A percentile compares a stretch with the other conserved stretches of the same genome.
Evolutionary conservation across 2,113 vertebrate species (phyloP).

Genomic region (Rhabdomys dilectus): DNA sequence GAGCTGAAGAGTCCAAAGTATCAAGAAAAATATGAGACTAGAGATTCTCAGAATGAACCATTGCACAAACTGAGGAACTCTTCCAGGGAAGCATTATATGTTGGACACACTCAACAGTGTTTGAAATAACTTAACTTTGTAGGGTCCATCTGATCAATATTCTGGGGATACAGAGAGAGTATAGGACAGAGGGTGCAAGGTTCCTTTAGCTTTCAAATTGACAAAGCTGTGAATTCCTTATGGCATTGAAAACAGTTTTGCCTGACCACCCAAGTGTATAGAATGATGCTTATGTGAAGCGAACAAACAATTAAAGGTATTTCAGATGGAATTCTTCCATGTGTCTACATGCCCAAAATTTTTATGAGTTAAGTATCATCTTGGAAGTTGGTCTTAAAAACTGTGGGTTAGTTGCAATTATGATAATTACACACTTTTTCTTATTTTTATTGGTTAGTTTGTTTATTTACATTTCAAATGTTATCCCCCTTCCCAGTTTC

Average conservation of each 20-base stretch:
- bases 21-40: neutral
- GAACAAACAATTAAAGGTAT: neutral
- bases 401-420: neutral
- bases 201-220: neutral
- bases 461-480: too few species aligned
- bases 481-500: too few species aligned
- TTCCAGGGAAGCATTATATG: neutral
- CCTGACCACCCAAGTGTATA: neutral
- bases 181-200: neutral
- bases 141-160: neutral
- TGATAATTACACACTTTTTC: neutral
- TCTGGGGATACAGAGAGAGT: neutral
- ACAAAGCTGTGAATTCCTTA: neutral
- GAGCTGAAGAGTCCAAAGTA: neutral
- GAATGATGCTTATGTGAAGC: neutral
- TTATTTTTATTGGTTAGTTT: too few species aligned
- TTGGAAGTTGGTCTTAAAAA: constrained; percentile 12
- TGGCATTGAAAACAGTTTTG: neutral
- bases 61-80: neutral
- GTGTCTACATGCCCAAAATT: neutral
- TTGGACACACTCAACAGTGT: neutral
- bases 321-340: neutral
- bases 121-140: neutral
- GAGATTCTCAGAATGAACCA: neutral
- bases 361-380: neutral